Percentiles rank a stretch among this genome's conserved stretches.
Conservation (phyloP, 1,140 invertebrate species). For the Lepidurus couesii region DNA sequence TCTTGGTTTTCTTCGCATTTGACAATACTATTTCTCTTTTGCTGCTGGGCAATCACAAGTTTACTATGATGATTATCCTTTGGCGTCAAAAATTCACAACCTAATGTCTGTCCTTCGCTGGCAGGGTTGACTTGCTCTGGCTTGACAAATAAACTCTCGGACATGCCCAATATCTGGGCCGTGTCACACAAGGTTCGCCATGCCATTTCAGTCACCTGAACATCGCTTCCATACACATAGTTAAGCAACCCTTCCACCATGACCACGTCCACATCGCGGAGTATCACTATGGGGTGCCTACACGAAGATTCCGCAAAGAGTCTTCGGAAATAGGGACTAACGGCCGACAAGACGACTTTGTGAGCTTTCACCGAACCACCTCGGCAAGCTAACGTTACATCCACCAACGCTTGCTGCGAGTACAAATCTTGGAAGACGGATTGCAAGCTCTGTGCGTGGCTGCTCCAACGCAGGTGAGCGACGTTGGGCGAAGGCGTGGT, state of each 20-base stretch:
- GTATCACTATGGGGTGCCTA: constrained; percentile 84
- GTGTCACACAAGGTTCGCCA: constrained; percentile 2
- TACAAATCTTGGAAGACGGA: constrained; percentile 47
- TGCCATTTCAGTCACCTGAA: constrained; percentile 25
- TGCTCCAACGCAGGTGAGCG: constrained; percentile 42
- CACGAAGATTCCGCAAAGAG: constrained; percentile 52
- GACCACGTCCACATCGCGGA: constrained; percentile 83
- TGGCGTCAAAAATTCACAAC: constrained; percentile 7
- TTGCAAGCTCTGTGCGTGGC: constrained; percentile 42
- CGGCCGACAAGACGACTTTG: constrained; percentile 37
- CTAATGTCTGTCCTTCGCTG: not conserved
- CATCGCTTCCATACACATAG: constrained; percentile 76
- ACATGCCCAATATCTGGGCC: not conserved
- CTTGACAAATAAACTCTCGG: not conserved
- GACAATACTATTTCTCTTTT: not conserved
- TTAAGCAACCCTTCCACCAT: constrained; percentile 84
- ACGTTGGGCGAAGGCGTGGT: not conserved
- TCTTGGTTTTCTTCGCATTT: not conserved
- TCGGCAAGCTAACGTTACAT: constrained; percentile 36
- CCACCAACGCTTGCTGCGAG: constrained; percentile 42
- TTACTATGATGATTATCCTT: not conserved
- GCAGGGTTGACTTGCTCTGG: not conserved
- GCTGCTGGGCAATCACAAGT: not conserved
- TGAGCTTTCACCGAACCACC: constrained; percentile 37
- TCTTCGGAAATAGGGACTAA: constrained; percentile 35